Evolutionary conservation across 35 echinoderm and acorn worm genomes (phyloP).

Genomic region (Ophiothrix spiculata): DNA sequence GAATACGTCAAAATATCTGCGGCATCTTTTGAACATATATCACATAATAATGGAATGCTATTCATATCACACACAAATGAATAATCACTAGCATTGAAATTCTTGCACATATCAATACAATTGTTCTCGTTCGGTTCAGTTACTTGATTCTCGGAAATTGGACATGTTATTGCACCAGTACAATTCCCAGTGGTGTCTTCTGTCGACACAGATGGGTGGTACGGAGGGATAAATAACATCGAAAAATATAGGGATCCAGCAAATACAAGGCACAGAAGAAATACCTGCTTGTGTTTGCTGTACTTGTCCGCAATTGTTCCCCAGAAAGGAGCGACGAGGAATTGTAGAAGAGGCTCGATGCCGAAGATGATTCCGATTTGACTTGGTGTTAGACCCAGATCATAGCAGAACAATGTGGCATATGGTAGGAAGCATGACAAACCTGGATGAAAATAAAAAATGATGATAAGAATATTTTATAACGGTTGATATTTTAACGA

Average conservation of each 20-base stretch:
- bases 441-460: slow-evolving; percentile 30
- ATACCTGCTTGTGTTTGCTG: slow-evolving; percentile 66
- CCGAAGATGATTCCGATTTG: slow-evolving; percentile 81
- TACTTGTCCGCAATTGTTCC: slow-evolving; percentile 81
- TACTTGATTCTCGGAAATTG: no score
- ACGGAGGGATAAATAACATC: not conserved
- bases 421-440: slow-evolving; percentile 74
- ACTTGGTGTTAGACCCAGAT: slow-evolving; percentile 55
- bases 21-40: no score
- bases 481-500: not conserved
- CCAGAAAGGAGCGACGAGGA: slow-evolving; percentile 73
- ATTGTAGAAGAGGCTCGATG: slow-evolving; percentile 63
- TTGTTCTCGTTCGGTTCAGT: no score
- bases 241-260: not conserved
- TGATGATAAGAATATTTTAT: not conserved
- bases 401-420: slow-evolving; percentile 60
- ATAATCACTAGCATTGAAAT: no score
- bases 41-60: no score
- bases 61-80: no score
- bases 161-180: no score
- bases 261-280: slow-evolving; percentile 34
- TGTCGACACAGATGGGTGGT: no score
- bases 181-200: no score
- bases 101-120: no score
- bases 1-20: no score